These are phyloP conservation scores for Sebastes nivosus DNA, from an alignment of 2,797 vertebrate species.

Conservation along the genomic window DNA sequence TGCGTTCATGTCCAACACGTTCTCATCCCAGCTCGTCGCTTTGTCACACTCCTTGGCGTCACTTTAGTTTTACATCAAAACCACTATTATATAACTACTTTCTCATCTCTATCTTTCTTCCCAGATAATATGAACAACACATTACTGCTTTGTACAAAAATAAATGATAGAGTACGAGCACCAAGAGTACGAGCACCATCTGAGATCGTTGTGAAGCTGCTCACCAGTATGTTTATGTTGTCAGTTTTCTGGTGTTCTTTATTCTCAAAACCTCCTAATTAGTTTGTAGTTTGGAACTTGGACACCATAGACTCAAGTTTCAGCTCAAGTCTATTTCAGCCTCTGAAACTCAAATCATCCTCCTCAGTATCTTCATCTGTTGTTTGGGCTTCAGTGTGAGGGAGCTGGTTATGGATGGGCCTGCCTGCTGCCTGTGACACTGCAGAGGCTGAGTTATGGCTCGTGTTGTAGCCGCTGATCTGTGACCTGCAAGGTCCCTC, in stretches of 20 bases:
- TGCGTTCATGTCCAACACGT: too few species aligned
- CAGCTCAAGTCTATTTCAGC: background rate
- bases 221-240: background rate
- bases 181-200: background rate
- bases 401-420: conserved; percentile 41
- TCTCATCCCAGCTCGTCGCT: too few species aligned
- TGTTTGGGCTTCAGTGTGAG: background rate
- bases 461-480: conserved; percentile 37
- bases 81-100: background rate
- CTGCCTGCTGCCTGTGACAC: conserved; percentile 19
- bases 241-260: background rate
- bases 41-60: too few species aligned
- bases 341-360: background rate
- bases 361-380: conserved; percentile 20
- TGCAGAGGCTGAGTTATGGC: conserved; percentile 49
- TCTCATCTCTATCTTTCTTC: background rate
- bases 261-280: background rate
- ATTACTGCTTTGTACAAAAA: background rate
- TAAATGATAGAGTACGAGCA: background rate
- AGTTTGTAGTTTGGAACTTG: background rate
- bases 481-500: conserved; percentile 39
- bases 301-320: background rate
- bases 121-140: background rate
- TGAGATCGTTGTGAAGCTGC: background rate
- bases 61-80: rapidly evolving